A percentile compares a stretch with the other conserved stretches of the same genome.
phyloP scores from a whole-genome alignment of 2,888 invertebrate genomes.

The Pristionchus maxplancki region DNA sequence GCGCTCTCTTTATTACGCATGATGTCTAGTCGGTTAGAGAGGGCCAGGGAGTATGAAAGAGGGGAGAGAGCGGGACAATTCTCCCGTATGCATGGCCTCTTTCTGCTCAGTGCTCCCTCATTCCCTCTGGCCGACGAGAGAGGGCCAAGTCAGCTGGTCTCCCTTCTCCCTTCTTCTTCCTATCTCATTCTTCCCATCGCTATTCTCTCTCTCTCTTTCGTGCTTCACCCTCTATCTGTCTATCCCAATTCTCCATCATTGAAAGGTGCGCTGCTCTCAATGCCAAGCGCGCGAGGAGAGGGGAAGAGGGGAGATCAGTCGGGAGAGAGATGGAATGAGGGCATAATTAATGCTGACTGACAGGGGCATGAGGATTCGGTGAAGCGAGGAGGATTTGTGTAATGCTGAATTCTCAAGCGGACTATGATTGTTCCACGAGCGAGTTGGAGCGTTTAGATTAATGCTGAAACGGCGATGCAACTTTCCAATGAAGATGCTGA shows the following conservation, averaged over 20 bases:
- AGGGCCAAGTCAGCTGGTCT: background rate
- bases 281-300: background rate
- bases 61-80: background rate
- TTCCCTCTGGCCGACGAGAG: background rate
- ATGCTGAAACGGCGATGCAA: too few relatives aligned
- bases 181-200: background rate
- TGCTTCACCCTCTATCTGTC: slow-evolving; percentile 16
- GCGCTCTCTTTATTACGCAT: background rate
- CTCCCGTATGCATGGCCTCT: background rate
- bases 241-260: slow-evolving; percentile 8
- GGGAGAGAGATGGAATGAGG: too few relatives aligned
- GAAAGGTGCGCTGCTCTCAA: background rate
- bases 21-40: background rate
- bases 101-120: background rate
- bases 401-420: too few relatives aligned
- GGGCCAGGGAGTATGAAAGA: background rate
- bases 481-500: too few relatives aligned
- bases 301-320: background rate
- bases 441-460: too few relatives aligned
- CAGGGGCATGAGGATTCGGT: too few relatives aligned
- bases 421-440: too few relatives aligned
- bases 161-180: slow-evolving; percentile 24
- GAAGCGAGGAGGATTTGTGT: too few relatives aligned
- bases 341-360: too few relatives aligned
- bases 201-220: background rate